These are phyloP conservation scores for Trochalopteron elliotii DNA, from an alignment of 2,113 vertebrate species.

Conservation along the genomic window DNA sequence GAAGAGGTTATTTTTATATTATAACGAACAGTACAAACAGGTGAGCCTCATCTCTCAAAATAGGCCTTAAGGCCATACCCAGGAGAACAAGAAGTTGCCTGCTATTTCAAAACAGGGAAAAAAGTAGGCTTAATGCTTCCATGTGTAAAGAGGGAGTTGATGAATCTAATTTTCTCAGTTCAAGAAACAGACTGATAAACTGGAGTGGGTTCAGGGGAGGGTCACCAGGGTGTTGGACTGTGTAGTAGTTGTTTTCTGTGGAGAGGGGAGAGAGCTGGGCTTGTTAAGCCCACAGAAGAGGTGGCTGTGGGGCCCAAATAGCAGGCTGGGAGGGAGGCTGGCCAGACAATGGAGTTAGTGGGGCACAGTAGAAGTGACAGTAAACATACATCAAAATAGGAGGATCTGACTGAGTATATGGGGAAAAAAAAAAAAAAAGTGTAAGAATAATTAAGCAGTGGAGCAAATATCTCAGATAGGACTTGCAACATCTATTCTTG, in stretches of 20 bases:
- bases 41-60: background rate
- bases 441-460: background rate
- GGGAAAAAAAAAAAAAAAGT: background rate
- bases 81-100: background rate
- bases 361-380: background rate
- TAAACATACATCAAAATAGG: background rate
- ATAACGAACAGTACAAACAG: background rate
- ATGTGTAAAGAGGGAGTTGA: background rate
- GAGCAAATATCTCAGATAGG: background rate
- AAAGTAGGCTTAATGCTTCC: background rate
- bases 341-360: background rate
- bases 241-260: background rate
- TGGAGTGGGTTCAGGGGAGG: background rate
- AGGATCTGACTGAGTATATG: background rate
- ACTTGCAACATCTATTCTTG: background rate
- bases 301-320: background rate
- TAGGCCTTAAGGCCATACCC: background rate
- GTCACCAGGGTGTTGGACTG: background rate
- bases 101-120: background rate
- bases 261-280: background rate
- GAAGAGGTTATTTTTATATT: background rate
- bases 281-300: background rate
- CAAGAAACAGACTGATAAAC: background rate
- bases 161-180: background rate
- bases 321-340: background rate